Conservation (phyloP, 2,113 vertebrate genomes). For the Neogale vison region DNA sequence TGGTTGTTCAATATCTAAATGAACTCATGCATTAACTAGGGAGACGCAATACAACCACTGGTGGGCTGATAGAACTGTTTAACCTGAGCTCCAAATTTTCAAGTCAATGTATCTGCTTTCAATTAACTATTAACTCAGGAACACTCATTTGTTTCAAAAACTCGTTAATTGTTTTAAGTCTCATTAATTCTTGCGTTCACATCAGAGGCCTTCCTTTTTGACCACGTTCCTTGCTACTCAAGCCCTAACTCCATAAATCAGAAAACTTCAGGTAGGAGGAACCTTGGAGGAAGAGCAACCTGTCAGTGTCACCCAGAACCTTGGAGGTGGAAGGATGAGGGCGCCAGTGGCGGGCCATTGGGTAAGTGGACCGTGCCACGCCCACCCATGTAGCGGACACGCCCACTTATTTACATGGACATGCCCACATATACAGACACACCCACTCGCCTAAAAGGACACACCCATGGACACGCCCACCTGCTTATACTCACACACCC, state of each 20-base stretch:
- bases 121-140: background rate
- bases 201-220: background rate
- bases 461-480: background rate
- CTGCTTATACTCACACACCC: background rate
- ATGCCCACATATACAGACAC: background rate
- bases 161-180: background rate
- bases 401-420: background rate
- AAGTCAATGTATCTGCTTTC: background rate
- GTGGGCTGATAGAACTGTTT: background rate
- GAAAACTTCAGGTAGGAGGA: background rate
- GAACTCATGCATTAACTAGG: background rate
- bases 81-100: background rate
- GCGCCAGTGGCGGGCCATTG: fast-evolving
- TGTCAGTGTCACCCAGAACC: background rate
- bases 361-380: too few relatives aligned
- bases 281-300: background rate
- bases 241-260: background rate
- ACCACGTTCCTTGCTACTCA: background rate
- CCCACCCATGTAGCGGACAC: background rate
- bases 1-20: background rate
- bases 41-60: background rate
- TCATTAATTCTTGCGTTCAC: background rate
- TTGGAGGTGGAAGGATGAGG: too few relatives aligned
- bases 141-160: background rate
- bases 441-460: background rate